A percentile compares a stretch with the other conserved stretches of the same genome.
phyloP scores from a whole-genome alignment of 1,140 invertebrate species.

The Tetramorium parvispinum region DNA sequence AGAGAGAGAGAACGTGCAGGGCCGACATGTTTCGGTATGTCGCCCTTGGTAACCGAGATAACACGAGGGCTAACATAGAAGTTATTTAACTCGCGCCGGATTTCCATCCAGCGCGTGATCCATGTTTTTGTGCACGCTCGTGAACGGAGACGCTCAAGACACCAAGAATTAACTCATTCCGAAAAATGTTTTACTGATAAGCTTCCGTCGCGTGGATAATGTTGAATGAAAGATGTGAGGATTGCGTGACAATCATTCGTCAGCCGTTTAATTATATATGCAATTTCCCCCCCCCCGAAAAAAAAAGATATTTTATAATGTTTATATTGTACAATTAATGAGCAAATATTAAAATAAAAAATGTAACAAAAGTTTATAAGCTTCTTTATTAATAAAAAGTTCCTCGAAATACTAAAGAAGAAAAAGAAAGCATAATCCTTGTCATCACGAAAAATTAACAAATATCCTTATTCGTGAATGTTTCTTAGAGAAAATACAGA shows the following conservation, averaged over 20 bases:
- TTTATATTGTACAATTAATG: not conserved
- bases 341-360: not conserved
- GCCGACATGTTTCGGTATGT: constrained; percentile 47
- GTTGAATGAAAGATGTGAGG: not conserved
- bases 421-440: not conserved
- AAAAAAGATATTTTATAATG: too few species aligned
- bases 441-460: not conserved
- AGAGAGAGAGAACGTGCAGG: constrained; percentile 26
- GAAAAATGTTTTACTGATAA: not conserved
- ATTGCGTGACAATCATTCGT: not conserved
- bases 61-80: constrained; percentile 51
- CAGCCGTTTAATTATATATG: not conserved
- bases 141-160: not conserved
- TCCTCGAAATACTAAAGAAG: not conserved
- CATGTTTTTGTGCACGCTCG: not conserved
- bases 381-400: not conserved
- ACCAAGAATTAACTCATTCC: not conserved
- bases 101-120: constrained; percentile 42
- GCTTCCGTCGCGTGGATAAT: not conserved
- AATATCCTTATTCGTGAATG: not conserved
- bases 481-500: not conserved
- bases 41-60: constrained; percentile 31
- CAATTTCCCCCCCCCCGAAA: too few species aligned
- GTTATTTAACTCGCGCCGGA: constrained; percentile 68
- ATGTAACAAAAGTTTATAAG: not conserved